Evolutionary conservation across 1,140 invertebrate species (phyloP), one percentile per base, ranked within the genome.

Genomic region (Microplitis mediator): DNA sequence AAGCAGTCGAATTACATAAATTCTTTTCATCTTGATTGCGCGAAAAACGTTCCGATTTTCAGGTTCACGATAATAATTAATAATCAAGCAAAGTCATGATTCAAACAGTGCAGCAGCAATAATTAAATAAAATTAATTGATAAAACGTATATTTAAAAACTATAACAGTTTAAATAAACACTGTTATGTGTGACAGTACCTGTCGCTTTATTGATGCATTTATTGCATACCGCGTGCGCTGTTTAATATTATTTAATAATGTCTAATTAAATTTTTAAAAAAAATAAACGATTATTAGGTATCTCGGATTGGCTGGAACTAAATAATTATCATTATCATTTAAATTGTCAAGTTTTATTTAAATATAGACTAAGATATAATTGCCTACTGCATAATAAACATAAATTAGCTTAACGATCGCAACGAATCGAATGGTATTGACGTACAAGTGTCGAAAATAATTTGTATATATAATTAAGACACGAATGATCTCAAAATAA

Each of bases 61-160:
- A n/a, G n/a, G n/a, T n/a, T n/a, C 1, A 39, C 9, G 36, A 39
- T 39, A 39, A 39, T 39, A 39, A 39, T 39, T 39, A 34, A 68
- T n/a, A 23, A 67, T 67, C 3, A 16, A 67, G 32, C n/a, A 34
- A 34, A 23, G 67, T 79, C n/a, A 34, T n/a, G 14, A 56, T 77
- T 79, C 68, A 72, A 76, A 69, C 74, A 75, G 75, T 77, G 77
- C 73, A 76, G 80, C 64, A 82, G 79, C 80, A 81, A 81, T 82
- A 82, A 80, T 77, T 75, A 61, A 78, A 78, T 79, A 76, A 71
- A 39, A 39, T 39, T 11, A 0, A 39, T 39, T 39, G 39, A 39
- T 39, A 39, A 39, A 39, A 39, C 39, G 39, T 39, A 39, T 39
- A 8, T 39, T 39, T 39, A 39, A 39, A 45, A 45, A 45, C 11